A percentile compares a stretch with the other conserved stretches of the same genome.
Evolutionary conservation across 2,888 invertebrate species (phyloP).

Genomic region (Pheosia tremula): DNA sequence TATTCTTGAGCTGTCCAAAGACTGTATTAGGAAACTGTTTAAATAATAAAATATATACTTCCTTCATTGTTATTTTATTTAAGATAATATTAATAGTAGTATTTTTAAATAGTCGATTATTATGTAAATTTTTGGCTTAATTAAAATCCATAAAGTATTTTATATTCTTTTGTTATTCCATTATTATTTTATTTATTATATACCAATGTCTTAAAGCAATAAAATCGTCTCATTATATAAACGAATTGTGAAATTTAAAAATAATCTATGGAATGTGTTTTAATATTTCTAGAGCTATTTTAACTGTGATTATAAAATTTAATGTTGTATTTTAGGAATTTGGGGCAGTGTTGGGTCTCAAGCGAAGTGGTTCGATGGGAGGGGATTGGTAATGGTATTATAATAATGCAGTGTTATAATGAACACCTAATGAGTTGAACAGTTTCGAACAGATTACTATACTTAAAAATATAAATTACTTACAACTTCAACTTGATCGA

Average conservation of each 20-base stretch:
- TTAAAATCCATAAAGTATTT: conserved; percentile 17
- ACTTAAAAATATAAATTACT: too few relatives aligned
- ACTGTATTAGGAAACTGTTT: too few relatives aligned
- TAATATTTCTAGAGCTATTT: conserved; percentile 12
- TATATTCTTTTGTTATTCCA: conserved; percentile 29
- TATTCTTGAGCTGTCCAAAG: too few relatives aligned
- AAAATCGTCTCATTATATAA: conserved; percentile 16
- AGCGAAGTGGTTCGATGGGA: neutral
- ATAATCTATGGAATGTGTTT: conserved; percentile 7
- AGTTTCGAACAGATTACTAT: conserved; percentile 26
- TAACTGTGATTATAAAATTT: conserved; percentile 16
- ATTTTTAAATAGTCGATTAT: conserved; percentile 13
- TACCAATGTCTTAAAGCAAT: conserved; percentile 11
- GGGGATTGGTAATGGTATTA: conserved; percentile 30
- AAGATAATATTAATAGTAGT: neutral
- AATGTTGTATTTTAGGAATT: conserved; percentile 32
- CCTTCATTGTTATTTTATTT: neutral
- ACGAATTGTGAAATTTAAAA: conserved; percentile 8
- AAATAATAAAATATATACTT: conserved; percentile 17
- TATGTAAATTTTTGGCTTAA: conserved; percentile 20
- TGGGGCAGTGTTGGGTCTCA: conserved; percentile 13
- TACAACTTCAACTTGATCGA: too few relatives aligned
- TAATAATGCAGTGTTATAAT: conserved; percentile 30
- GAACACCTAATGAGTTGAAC: conserved; percentile 30
- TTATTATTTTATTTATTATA: neutral